Evolutionary conservation across 2,888 invertebrate genomes (phyloP).

Genomic region (Mantis religiosa): DNA sequence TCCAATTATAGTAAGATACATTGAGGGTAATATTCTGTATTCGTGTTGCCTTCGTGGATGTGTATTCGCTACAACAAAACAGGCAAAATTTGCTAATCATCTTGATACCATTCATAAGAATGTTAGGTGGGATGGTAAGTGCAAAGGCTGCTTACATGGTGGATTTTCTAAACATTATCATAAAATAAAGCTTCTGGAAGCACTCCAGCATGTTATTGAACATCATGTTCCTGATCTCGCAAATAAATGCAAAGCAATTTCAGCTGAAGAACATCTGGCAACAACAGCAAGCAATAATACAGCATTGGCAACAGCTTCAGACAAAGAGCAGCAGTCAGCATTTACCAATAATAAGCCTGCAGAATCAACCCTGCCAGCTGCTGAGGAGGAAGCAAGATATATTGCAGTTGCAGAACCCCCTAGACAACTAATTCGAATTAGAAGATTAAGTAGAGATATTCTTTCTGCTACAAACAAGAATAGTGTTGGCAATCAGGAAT

Average conservation of each 20-base stretch:
- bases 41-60: conserved; percentile 16
- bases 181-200: neutral
- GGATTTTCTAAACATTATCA: neutral
- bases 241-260: neutral
- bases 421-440: conserved; percentile 36
- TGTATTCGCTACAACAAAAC: conserved; percentile 3
- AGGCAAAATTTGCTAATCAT: neutral
- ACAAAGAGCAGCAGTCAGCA: neutral
- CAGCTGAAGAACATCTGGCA: neutral
- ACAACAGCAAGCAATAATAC: neutral
- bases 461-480: conserved; percentile 38
- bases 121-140: conserved; percentile 24
- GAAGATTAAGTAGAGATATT: conserved; percentile 49
- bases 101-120: neutral
- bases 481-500: neutral
- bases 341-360: neutral
- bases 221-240: neutral
- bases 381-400: neutral
- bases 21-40: neutral
- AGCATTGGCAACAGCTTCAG: neutral
- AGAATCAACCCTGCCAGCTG: neutral
- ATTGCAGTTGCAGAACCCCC: neutral
- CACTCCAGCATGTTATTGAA: neutral
- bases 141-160: neutral
- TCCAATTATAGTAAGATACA: neutral